Conservation (phyloP, 35 echinoderm and acorn worm species). For the Stichopus chloronotus region DNA sequence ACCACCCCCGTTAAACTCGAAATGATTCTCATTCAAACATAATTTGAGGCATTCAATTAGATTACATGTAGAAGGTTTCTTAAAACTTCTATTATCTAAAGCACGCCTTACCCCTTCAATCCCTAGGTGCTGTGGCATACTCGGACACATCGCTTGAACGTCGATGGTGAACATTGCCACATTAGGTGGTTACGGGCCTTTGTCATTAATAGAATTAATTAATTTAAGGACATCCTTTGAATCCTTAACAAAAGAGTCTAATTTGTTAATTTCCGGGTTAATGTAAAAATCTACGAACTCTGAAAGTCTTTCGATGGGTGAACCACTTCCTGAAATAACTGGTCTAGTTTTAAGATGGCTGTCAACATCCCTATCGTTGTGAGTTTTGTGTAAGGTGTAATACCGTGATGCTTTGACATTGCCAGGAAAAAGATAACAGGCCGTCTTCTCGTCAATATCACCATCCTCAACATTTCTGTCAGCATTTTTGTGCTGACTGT, state of each 20-base stretch:
- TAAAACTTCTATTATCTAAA: too few relatives aligned
- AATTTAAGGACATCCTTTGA: too few relatives aligned
- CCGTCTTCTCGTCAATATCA: background rate
- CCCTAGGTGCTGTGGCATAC: background rate
- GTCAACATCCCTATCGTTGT: background rate
- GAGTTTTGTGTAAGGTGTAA: background rate
- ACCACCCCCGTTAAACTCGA: too few relatives aligned
- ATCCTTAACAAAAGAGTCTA: background rate
- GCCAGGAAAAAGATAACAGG: background rate
- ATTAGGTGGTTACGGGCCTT: too few relatives aligned
- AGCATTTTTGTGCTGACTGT: too few relatives aligned
- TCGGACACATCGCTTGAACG: background rate
- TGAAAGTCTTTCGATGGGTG: constrained; percentile 7
- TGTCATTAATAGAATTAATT: too few relatives aligned
- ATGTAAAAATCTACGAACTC: background rate
- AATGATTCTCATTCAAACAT: too few relatives aligned
- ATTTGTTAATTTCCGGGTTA: constrained; percentile 7
- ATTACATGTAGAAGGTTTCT: too few relatives aligned
- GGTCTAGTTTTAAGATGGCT: constrained; percentile 13
- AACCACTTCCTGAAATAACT: constrained; percentile 23
- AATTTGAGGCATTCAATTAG: too few relatives aligned
- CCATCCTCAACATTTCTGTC: background rate
- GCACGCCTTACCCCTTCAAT: background rate
- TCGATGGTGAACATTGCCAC: background rate
- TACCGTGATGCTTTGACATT: background rate